phyloP scores from a whole-genome alignment of 2,888 invertebrate genomes.

The Carpatolechia fugitivella region DNA sequence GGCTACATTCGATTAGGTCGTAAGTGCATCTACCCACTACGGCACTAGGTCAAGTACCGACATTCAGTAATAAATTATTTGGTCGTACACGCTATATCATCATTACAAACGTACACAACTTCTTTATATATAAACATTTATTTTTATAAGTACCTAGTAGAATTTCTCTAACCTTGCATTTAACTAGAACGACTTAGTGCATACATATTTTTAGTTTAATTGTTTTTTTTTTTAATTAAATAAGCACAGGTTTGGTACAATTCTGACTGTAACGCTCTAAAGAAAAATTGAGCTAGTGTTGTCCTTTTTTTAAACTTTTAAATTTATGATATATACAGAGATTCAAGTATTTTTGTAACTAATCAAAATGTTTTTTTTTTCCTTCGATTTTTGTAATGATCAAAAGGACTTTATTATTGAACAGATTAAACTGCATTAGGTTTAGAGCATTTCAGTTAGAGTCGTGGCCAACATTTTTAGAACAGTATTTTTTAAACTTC shows the following conservation, averaged over 20 bases:
- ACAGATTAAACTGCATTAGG: too few species aligned
- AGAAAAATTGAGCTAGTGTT: too few species aligned
- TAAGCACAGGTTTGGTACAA: constrained; percentile 18
- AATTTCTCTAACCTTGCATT: constrained; percentile 45
- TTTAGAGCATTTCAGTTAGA: too few species aligned
- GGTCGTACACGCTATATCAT: constrained; percentile 56
- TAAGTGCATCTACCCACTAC: constrained; percentile 48
- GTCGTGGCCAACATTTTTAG: constrained; percentile 18
- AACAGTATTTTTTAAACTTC: constrained; percentile 30
- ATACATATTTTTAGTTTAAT: constrained; percentile 41
- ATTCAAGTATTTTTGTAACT: too few species aligned
- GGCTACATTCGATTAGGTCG: constrained; percentile 38
- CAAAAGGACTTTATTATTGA: too few species aligned
- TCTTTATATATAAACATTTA: constrained; percentile 55
- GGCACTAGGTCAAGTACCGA: constrained; percentile 36
- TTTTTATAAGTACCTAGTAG: constrained; percentile 47
- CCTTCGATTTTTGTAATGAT: too few species aligned
- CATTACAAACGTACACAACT: constrained; percentile 60
- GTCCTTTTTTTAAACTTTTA: too few species aligned
- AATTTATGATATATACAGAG: too few species aligned
- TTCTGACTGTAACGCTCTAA: too few species aligned
- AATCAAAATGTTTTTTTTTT: too few species aligned
- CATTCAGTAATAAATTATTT: constrained; percentile 47
- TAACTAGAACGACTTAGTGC: constrained; percentile 51
- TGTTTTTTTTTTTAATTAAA: constrained; percentile 16